Evolutionary conservation across 2,113 vertebrate species (phyloP), one percentile per base, ranked within the genome.

Genomic region (Acrocephalus kingi): DNA sequence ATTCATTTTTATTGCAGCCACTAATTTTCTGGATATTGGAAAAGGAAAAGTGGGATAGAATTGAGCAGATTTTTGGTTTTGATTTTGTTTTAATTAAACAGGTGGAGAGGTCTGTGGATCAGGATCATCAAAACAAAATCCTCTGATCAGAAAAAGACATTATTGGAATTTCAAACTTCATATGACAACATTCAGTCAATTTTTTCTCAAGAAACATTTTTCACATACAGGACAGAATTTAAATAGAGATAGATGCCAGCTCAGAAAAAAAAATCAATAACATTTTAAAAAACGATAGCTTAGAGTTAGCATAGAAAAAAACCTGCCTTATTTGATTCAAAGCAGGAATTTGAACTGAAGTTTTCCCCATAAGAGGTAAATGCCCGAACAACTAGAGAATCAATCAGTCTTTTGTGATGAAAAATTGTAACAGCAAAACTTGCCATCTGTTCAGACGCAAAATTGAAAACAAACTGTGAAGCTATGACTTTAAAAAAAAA

Each of bases 361-460:
- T 81, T 88, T 81, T 93, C 37, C 52, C 45, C 52, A 13, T 78
- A 89, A 77, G 72, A 74, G 62, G 54, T 45, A 93, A 93, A 90
- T 72, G 64, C 48, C 68, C 76, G 76, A 67, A 89, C 48, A 93
- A 45, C 64, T 49, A 80, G 27, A 74, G 27, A 89, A 90, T 90
- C 85, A 93, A 92, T 92, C 92, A 84, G 63, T 43, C 35, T 80
- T 83, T 94, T 93, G 85, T 88, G 68, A 92, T 63, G 68, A 90
- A 88, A 90, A 88, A 83, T 69, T 66, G 13, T 62, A 83, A 58
- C 54, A 92, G 54, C 23, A 74, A 45, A 93, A 95, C 25, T 88
- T 93, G 27, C 79, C 94, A 94, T 92, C 94, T 95, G 85, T 90
- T 96, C 85, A 77, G 20, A 95, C 62, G 49, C 15, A 87, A 90